Base-by-base conservation (phyloP, 1,140 invertebrate species). In the Tetragnatha versicolor region DNA sequence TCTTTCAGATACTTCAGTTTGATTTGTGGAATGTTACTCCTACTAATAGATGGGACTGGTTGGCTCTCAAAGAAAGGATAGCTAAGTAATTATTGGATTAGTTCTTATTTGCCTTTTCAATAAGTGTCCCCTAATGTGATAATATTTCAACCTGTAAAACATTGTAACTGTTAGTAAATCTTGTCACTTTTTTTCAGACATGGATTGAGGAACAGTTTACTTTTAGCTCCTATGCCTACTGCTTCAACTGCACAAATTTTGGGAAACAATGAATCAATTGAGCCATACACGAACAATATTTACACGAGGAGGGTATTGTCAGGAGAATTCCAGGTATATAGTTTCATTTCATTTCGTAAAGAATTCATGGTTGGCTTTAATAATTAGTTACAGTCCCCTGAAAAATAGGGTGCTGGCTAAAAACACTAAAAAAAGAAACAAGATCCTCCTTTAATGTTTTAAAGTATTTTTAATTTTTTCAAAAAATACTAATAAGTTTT, bases 181-280 rank as follows among this genome's bases (percentile, higher is more conserved):
- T 31, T 29, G n/a, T 22, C 42, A 39, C 2, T 45, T 45, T 22
- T 39, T 55, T 29, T 12, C 53, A 86, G 85, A 81, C 89, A 96
- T 88, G 98, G 98, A 29, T 88, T 99, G 0, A 88, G 97, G 58
- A 99, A 99, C 88, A 98, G 95, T 17, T 87, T 99, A 9, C 87
- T 99, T 2, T 82, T 99, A 58, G 97, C 98, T 0, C 97, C 97
- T 1, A 99, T 99, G 98, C 98, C 98, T 2, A 99, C 98, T 14
- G 97, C 98, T 14, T 98, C 97, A 1, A 99, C 98, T 0, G 97
- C 98, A 6, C 98, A 99, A 88, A 99, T 99, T 84, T 89, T 99
- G 35, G 98, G 98, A 14, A 99, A 99, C 83, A 99, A 99, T 86
- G 97, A 99, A 87, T 95, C 95, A 0, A 94, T 99, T 84, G 98